phyloP scores from a whole-genome alignment of 2,797 vertebrate species.

The Galago senegalensis region DNA sequence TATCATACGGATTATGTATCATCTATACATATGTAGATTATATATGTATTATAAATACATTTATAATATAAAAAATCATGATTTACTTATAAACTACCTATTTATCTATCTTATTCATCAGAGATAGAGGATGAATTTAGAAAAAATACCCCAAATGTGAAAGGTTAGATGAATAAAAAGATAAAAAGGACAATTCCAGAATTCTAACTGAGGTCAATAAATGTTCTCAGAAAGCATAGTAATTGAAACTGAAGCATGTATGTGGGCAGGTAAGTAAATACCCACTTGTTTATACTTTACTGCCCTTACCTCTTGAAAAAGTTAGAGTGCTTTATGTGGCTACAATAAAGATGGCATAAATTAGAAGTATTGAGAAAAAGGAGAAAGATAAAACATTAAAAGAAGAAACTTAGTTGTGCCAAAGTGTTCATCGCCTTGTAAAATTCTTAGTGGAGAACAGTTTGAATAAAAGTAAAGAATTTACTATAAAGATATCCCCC shows the following conservation, averaged over 20 bases:
- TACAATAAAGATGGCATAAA: not conserved
- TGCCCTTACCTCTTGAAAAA: not conserved
- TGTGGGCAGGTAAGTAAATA: not conserved
- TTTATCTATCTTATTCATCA: not conserved
- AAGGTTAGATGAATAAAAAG: not conserved
- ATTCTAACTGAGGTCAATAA: constrained; percentile 9
- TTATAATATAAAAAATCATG: not conserved
- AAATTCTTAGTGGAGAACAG: not conserved
- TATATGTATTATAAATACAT: not conserved
- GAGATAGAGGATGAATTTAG: not conserved
- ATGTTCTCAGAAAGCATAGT: not conserved
- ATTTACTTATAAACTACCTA: not conserved
- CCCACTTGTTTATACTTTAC: not conserved
- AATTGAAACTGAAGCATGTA: not conserved
- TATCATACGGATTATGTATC: not conserved
- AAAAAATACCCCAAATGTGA: constrained; percentile 21
- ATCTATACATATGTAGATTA: not conserved
- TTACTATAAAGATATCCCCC: not conserved
- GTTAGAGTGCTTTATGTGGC: not conserved
- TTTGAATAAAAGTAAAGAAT: not conserved
- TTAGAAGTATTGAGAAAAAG: not conserved
- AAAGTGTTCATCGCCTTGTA: not conserved
- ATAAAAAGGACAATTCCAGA: not conserved
- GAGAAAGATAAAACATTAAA: not conserved
- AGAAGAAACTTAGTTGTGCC: not conserved